Conservation (phyloP, 1,140 invertebrate genomes). For the Pomacea maculata region DNA sequence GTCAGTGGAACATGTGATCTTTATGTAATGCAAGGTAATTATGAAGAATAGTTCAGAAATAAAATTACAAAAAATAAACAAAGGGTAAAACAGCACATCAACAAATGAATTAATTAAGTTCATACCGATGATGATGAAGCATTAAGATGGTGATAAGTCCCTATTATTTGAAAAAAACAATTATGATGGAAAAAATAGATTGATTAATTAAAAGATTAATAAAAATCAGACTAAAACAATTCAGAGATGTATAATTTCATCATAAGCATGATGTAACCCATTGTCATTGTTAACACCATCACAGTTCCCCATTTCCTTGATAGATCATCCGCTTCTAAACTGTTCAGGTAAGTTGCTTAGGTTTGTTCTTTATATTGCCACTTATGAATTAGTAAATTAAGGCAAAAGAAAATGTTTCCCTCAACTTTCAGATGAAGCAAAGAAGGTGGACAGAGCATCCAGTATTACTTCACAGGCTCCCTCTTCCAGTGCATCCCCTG, state of each 20-base stretch:
- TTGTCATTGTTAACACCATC: not conserved
- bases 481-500: too few relatives aligned
- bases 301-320: too few relatives aligned
- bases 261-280: not conserved
- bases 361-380: not conserved
- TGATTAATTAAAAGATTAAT: too few relatives aligned
- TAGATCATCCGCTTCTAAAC: not conserved
- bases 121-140: too few relatives aligned
- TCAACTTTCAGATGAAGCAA: not conserved
- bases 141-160: too few relatives aligned
- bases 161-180: not conserved
- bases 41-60: not conserved
- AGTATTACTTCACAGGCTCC: too few relatives aligned
- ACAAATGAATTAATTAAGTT: too few relatives aligned
- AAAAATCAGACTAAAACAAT: not conserved
- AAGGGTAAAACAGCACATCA: too few relatives aligned
- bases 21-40: constrained; percentile 29
- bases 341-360: not conserved
- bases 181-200: too few relatives aligned
- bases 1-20: constrained; percentile 31
- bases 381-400: not conserved
- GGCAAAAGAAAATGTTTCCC: not conserved
- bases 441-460: too few relatives aligned
- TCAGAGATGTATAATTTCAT: not conserved
- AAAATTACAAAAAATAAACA: too few relatives aligned